These are phyloP conservation scores for Drosophila sp. DNA, from an alignment of 1,140 invertebrate genomes.

Conservation along the genomic window DNA sequence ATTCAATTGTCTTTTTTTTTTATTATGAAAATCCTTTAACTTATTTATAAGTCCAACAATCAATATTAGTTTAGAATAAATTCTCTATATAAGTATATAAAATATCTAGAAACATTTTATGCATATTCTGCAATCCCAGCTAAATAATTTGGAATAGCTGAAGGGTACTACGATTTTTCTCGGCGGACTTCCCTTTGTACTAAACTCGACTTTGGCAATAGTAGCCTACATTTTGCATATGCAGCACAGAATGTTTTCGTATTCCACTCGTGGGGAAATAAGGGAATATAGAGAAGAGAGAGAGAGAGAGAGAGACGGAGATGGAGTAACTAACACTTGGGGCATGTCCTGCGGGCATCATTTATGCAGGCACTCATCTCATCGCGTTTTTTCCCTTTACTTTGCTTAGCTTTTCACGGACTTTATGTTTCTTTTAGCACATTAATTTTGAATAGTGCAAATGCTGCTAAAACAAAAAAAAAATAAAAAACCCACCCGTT, in stretches of 20 bases:
- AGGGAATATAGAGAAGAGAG: too few species aligned
- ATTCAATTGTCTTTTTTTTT: too few species aligned
- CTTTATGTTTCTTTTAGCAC: conserved; percentile 47
- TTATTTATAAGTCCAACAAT: too few species aligned
- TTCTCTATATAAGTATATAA: too few species aligned
- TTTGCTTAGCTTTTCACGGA: conserved; percentile 41
- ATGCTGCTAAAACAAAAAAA: conserved; percentile 61
- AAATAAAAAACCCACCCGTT: conserved; percentile 37
- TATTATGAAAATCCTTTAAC: too few species aligned
- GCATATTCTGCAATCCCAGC: too few species aligned
- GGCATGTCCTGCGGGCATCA: conserved; percentile 58
- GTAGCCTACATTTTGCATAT: conserved; percentile 29
- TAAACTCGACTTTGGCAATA: conserved; percentile 26
- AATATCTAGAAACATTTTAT: too few species aligned
- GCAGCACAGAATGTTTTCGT: conserved; percentile 15
- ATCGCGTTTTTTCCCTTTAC: conserved; percentile 25
- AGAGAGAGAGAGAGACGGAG: too few species aligned
- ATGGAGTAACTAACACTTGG: conserved; percentile 6
- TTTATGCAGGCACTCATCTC: conserved; percentile 55
- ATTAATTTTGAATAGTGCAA: conserved; percentile 72
- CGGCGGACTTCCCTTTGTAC: conserved; percentile 12
- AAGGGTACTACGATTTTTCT: conserved; percentile 1
- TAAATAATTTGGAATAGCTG: conserved; percentile 5
- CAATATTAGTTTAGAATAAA: too few species aligned
- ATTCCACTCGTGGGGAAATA: background rate